phyloP scores from a whole-genome alignment of 2,797 vertebrate genomes.

The Lithobates pipiens region DNA sequence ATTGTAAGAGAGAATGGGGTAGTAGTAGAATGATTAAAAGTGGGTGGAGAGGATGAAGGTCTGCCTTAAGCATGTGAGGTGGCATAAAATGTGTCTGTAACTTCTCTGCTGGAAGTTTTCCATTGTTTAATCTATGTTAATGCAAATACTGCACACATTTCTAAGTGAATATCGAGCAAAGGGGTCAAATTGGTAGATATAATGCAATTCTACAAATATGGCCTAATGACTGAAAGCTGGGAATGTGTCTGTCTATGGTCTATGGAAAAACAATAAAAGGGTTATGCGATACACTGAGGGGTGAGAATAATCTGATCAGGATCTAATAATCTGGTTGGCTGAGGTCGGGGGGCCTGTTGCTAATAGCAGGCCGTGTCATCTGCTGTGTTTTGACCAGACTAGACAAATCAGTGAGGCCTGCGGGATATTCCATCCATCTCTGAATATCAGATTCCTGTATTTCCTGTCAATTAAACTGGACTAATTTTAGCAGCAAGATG shows the following conservation, averaged over 20 bases:
- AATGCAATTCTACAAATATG: not conserved
- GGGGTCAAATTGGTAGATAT: not conserved
- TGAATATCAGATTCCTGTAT: slow-evolving; percentile 58
- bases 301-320: slow-evolving; percentile 21
- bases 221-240: not conserved
- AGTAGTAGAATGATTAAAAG: no score
- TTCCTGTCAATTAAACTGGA: slow-evolving; percentile 59
- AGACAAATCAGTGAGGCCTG: slow-evolving; percentile 51
- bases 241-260: not conserved
- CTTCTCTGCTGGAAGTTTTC: not conserved
- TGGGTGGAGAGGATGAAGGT: no score
- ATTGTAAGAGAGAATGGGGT: no score
- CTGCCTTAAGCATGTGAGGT: not conserved
- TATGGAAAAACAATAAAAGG: slow-evolving; percentile 28
- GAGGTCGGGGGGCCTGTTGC: slow-evolving; percentile 8
- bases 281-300: slow-evolving; percentile 16
- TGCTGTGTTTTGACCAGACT: slow-evolving; percentile 50
- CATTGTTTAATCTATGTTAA: not conserved
- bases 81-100: not conserved
- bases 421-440: slow-evolving; percentile 54
- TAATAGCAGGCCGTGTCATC: slow-evolving; percentile 10
- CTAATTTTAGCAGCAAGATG: slow-evolving; percentile 61
- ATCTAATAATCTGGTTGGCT: slow-evolving; percentile 17
- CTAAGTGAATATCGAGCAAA: not conserved
- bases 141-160: not conserved